phyloP scores from a whole-genome alignment of 2,113 vertebrate species.

The Thinocorus orbignyianus region DNA sequence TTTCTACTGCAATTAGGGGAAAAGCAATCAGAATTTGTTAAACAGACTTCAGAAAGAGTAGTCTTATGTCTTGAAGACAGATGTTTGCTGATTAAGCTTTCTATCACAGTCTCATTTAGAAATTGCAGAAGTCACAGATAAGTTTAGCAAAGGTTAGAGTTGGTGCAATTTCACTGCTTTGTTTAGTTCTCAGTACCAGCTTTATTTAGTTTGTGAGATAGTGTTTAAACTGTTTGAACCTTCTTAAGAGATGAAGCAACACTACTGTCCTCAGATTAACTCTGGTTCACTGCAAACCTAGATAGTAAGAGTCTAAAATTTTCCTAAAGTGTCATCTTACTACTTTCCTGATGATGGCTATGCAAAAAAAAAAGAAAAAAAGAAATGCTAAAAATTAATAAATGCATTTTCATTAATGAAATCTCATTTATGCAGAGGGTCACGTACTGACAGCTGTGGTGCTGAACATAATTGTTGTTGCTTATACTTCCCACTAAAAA shows the following conservation, averaged over 20 bases:
- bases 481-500: neutral
- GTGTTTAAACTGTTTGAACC: neutral
- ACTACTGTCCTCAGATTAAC: neutral
- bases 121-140: neutral
- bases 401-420: neutral
- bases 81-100: conserved; percentile 57
- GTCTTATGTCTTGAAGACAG: conserved; percentile 8
- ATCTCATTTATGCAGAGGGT: neutral
- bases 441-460: neutral
- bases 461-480: neutral
- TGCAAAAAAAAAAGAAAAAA: neutral
- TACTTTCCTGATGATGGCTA: neutral
- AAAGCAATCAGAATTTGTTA: conserved; percentile 57
- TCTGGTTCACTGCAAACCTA: neutral
- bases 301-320: neutral
- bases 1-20: conserved; percentile 21
- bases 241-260: neutral
- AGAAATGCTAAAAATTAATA: neutral
- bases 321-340: neutral
- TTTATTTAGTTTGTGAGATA: neutral
- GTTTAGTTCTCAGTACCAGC: neutral
- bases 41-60: conserved; percentile 15
- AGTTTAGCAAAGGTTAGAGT: neutral
- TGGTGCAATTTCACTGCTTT: neutral
- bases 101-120: neutral